A percentile compares a stretch with the other conserved stretches of the same genome.
Evolutionary conservation across 2,888 invertebrate species (phyloP).

Genomic region (Mimas tiliae): DNA sequence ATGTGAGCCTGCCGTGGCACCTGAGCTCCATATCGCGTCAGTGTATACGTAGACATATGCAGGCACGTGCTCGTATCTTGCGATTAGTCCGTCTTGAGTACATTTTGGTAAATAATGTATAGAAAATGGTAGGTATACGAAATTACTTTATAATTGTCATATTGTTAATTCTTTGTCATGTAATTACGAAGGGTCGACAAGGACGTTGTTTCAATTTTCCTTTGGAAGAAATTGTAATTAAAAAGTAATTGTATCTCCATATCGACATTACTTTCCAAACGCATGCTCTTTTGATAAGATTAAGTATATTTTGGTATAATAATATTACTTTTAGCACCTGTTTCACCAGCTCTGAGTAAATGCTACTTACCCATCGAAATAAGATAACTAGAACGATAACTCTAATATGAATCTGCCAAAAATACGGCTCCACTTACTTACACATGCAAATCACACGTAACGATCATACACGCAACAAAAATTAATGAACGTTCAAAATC

Average conservation of each 20-base stretch:
- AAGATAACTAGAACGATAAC: no score
- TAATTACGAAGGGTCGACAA: not conserved
- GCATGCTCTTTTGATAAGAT: not conserved
- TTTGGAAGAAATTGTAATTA: not conserved
- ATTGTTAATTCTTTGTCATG: not conserved
- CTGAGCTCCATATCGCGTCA: not conserved
- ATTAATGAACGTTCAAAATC: no score
- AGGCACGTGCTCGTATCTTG: not conserved
- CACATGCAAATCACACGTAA: no score
- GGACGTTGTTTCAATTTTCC: not conserved
- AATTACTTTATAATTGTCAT: not conserved
- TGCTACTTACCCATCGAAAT: no score
- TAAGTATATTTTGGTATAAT: no score
- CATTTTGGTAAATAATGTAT: not conserved
- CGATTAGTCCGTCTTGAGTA: not conserved
- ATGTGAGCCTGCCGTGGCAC: conserved; percentile 45
- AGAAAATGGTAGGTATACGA: no score
- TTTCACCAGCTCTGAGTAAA: no score
- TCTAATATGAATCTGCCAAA: no score
- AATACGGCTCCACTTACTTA: no score
- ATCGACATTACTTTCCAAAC: not conserved
- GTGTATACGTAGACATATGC: not conserved
- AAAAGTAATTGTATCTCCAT: not conserved
- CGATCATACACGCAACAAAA: no score
- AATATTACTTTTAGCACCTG: no score